These are phyloP conservation scores for Neoscelio sp. DNA, from an alignment of 2,888 invertebrate species.

Conservation along the genomic window DNA sequence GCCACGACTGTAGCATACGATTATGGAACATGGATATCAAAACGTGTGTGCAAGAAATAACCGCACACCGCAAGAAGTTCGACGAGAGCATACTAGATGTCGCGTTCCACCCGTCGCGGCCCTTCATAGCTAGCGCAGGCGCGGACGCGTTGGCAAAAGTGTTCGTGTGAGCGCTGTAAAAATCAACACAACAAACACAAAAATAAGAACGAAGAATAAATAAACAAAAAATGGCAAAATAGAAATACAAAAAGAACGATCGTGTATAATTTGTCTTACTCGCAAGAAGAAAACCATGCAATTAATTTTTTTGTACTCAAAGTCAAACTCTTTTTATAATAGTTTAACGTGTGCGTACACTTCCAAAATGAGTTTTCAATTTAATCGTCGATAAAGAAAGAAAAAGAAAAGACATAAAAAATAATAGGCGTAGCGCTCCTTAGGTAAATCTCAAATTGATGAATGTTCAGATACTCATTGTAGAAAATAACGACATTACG, in stretches of 20 bases:
- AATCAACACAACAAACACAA: constrained; percentile 19
- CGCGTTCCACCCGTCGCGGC: constrained; percentile 99
- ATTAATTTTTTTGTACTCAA: constrained; percentile 81
- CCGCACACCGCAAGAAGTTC: constrained; percentile 99
- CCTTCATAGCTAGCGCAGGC: constrained; percentile 99
- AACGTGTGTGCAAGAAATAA: constrained; percentile 99
- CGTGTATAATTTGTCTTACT: constrained; percentile 71
- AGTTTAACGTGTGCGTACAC: constrained; percentile 81
- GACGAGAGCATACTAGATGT: constrained; percentile 99
- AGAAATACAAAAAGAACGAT: no score
- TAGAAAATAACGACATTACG: constrained; percentile 75
- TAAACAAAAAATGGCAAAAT: constrained; percentile 1
- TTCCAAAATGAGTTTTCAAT: constrained; percentile 78
- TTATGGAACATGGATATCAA: constrained; percentile 99
- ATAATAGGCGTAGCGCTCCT: constrained; percentile 72
- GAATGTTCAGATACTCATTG: constrained; percentile 79
- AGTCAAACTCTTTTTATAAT: constrained; percentile 78
- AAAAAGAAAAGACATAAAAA: constrained; percentile 24
- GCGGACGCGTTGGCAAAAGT: constrained; percentile 99
- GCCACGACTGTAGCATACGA: constrained; percentile 99
- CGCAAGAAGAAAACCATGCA: constrained; percentile 70
- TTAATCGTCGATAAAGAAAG: constrained; percentile 65
- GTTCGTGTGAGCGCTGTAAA: constrained; percentile 88
- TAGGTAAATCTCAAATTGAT: constrained; percentile 78
- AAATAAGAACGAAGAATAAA: neutral